Conservation (phyloP, 1,140 invertebrate species). For the Dryas iulia region DNA sequence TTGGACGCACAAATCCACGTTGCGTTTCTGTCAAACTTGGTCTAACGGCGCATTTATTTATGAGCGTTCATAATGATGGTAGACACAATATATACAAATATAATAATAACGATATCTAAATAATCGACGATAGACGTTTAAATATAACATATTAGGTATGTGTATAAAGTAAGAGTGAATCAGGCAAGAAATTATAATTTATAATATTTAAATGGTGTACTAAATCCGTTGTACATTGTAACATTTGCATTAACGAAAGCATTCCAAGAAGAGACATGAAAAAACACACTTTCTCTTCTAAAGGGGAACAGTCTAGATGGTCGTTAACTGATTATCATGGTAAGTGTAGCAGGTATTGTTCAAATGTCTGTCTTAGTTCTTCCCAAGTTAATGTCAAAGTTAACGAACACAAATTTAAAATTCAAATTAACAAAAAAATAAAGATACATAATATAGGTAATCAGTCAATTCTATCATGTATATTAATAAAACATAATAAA, state of each 20-base stretch:
- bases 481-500: not conserved
- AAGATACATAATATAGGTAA: no score
- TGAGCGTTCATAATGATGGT: not conserved
- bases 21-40: constrained; percentile 18
- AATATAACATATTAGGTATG: no score
- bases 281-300: constrained; percentile 64
- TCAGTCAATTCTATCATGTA: not conserved
- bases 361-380: constrained; percentile 18
- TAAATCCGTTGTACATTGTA: constrained; percentile 69
- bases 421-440: not conserved
- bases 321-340: constrained; percentile 69
- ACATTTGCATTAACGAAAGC: constrained; percentile 71
- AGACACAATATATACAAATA: not conserved
- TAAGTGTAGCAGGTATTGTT: constrained; percentile 58
- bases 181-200: constrained; percentile 52
- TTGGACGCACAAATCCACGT: constrained; percentile 57
- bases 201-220: constrained; percentile 44
- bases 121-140: no score
- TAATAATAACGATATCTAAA: no score
- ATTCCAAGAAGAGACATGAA: constrained; percentile 65
- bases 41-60: not conserved
- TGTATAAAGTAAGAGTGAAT: not conserved
- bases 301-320: constrained; percentile 64
- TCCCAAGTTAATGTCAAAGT: not conserved
- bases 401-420: not conserved